Percentiles rank a stretch among this genome's conserved stretches.
Evolutionary conservation across 2,113 vertebrate genomes (phyloP).

Genomic region (Coturnix japonica): DNA sequence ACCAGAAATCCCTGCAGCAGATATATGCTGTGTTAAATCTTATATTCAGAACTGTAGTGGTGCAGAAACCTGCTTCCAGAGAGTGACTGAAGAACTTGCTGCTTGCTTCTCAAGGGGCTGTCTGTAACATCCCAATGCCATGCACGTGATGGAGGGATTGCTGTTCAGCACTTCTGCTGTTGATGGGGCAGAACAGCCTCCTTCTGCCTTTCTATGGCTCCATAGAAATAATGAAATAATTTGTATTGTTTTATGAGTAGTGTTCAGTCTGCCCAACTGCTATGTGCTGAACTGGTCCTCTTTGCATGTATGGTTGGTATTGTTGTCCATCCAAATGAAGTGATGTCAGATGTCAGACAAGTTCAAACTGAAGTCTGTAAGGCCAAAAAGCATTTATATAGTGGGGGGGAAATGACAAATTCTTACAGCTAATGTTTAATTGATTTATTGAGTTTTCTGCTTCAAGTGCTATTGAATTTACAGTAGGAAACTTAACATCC

Average conservation of each 20-base stretch:
- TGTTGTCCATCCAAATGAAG: slow-evolving; percentile 17
- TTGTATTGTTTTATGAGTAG: not conserved
- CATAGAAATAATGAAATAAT: no score
- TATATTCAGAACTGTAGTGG: not conserved
- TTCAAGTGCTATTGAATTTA: not conserved
- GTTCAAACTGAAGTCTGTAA: not conserved
- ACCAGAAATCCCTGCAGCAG: slow-evolving; percentile 56
- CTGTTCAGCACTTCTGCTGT: not conserved
- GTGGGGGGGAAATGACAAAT: not conserved
- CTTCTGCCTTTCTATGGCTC: not conserved
- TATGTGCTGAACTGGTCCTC: not conserved
- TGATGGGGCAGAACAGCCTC: not conserved
- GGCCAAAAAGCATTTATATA: slow-evolving; percentile 2
- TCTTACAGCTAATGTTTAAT: not conserved
- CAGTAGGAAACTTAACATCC: not conserved
- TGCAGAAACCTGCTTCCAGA: not conserved
- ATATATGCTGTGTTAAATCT: not conserved
- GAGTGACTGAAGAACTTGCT: not conserved
- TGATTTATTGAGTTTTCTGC: not conserved
- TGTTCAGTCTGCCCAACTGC: not conserved
- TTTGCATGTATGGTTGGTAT: not conserved
- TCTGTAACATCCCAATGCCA: not conserved
- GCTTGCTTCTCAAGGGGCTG: not conserved
- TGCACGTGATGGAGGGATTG: not conserved
- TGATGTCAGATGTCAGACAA: not conserved